Evolutionary conservation across 2,888 invertebrate genomes (phyloP), one percentile per base, ranked within the genome.

Genomic region (Archaeoteleia sp.): DNA sequence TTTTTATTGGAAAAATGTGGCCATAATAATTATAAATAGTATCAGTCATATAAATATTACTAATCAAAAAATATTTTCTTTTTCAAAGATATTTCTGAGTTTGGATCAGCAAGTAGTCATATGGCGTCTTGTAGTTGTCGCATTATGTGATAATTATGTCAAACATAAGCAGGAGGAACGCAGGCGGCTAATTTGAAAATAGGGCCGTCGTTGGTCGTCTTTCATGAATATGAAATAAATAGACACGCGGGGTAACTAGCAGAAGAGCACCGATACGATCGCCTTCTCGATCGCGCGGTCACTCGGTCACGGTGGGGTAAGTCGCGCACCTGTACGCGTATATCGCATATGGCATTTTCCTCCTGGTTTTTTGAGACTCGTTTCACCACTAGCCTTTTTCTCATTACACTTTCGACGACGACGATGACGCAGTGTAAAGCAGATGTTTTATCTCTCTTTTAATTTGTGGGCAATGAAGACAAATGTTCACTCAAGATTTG

Each of bases 241-340:
- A 45, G 32, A 45, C 10, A 23, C 30, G 54, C 43, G 40, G 46
- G 15, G 43, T 54, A 53, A 55, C 53, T 70, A 55, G 37, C 20
- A 48, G 10, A 67, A 37, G n/a, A 14, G 13, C 23, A 10, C 17
- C 39, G 61, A 61, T 61, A 51, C 51, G 48, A 61, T 61, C 55
- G 58, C 55, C 39, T 49, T 57, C 53, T 51, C 51, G 43, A 49
- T 42, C 29, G 29, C 29, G n/a, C 29, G 45, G 55, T 55, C 66
- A 67, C 45, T 75, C 74, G 79, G 82, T 83, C 80, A 83, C 82
- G 83, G 82, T 83, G 83, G 82, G 81, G 83, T 82, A 83, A 78
- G 77, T 81, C 80, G 76, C 81, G 75, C 81, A 82, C 81, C 82
- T 82, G 82, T 82, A 67, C 45, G 29, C 63, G 54, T 57, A n/a